Conservation (phyloP, 2,113 vertebrate genomes). For the Charadrius vociferus region DNA sequence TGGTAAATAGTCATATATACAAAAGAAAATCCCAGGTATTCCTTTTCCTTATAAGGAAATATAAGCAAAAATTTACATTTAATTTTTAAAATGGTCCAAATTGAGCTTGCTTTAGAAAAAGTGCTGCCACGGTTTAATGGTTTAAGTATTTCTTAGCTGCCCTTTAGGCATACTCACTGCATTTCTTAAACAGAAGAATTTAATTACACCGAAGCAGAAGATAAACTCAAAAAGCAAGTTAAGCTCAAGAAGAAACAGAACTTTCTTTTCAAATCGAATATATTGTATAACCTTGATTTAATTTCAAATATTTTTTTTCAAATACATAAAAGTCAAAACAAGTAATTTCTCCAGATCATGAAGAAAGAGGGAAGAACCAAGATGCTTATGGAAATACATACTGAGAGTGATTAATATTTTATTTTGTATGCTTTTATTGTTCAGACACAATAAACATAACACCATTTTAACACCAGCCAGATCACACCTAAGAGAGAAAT, state of each 20-base stretch:
- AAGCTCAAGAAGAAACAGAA: background rate
- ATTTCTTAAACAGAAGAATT: background rate
- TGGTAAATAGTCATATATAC: background rate
- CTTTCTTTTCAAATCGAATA: background rate
- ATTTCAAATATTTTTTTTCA: background rate
- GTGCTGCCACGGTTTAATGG: background rate
- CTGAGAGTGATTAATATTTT: background rate
- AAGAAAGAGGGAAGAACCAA: background rate
- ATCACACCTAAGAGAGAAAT: conserved; percentile 11
- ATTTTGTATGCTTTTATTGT: background rate
- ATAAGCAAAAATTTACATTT: background rate
- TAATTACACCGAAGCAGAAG: background rate
- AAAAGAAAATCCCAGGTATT: background rate
- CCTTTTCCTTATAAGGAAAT: background rate
- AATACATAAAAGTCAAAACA: background rate
- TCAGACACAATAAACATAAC: background rate
- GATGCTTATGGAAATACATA: background rate
- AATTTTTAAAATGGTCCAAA: background rate
- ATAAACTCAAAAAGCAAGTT: background rate
- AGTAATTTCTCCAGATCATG: background rate
- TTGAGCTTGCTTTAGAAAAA: background rate
- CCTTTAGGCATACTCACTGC: background rate
- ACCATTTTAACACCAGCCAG: background rate
- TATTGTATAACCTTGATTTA: background rate
- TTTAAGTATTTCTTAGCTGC: background rate